A percentile compares a stretch with the other conserved stretches of the same genome.
Evolutionary conservation across 2,113 vertebrate genomes (phyloP).

Genomic region (Petromus typicus): DNA sequence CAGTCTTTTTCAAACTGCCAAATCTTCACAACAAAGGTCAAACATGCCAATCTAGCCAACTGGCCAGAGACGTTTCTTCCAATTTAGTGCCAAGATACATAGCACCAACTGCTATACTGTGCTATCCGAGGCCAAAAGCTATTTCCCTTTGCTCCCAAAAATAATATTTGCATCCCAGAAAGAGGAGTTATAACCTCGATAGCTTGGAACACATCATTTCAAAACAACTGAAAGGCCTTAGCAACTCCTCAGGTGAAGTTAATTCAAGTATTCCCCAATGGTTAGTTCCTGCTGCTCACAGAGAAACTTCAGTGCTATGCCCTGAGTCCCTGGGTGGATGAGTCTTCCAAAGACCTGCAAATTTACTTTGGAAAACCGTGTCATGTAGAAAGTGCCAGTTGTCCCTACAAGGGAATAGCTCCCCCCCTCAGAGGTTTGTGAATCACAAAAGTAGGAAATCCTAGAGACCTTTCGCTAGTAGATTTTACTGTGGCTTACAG

Average conservation of each 20-base stretch:
- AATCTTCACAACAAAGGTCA: not conserved
- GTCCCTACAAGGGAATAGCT: not conserved
- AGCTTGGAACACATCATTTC: constrained; percentile 21
- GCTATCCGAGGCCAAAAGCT: not conserved
- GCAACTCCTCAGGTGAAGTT: constrained; percentile 38
- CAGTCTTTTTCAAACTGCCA: not conserved
- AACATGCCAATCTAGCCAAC: not conserved
- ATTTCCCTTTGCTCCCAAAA: constrained; percentile 26
- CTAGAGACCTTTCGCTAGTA: not conserved
- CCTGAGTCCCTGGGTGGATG: not conserved
- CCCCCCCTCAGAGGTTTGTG: not conserved
- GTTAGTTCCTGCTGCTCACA: not conserved
- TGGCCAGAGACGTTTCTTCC: not conserved
- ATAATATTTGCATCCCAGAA: constrained; percentile 34
- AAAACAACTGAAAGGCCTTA: constrained; percentile 42
- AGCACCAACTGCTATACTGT: not conserved
- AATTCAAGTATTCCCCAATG: constrained; percentile 25
- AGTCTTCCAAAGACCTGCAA: constrained; percentile 12
- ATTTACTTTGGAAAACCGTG: not conserved
- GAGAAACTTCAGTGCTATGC: constrained; percentile 12
- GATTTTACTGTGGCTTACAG: not conserved
- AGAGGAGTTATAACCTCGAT: constrained; percentile 3
- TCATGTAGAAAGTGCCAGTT: not conserved
- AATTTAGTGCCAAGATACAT: not conserved
- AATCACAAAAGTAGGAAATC: not conserved